phyloP scores from a whole-genome alignment of 2,888 invertebrate genomes.

The Glyphotaelius pellucidus region DNA sequence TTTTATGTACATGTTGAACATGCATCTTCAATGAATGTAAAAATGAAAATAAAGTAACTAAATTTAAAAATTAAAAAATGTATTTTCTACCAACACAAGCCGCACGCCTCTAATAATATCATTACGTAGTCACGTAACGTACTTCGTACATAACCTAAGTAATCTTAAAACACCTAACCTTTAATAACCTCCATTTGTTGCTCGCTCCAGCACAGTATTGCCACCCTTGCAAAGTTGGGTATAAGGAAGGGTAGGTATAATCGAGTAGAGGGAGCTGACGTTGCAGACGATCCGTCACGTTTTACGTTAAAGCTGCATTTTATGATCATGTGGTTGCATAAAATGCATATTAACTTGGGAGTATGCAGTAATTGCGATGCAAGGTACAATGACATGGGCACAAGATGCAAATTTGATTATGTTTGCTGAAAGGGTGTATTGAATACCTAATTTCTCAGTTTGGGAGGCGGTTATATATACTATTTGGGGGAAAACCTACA shows the following conservation, averaged over 20 bases:
- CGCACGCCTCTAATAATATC: too few relatives aligned
- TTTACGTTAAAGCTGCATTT: neutral
- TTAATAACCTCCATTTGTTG: neutral
- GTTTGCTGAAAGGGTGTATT: neutral
- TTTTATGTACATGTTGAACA: too few relatives aligned
- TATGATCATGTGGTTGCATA: neutral
- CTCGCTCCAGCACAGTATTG: neutral
- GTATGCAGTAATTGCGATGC: neutral
- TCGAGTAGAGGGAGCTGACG: neutral
- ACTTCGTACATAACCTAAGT: neutral
- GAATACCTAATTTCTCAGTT: too few relatives aligned
- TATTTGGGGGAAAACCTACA: too few relatives aligned
- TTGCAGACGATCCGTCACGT: neutral
- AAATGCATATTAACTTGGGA: neutral
- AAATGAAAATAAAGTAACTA: too few relatives aligned
- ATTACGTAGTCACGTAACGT: neutral
- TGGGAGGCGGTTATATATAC: too few relatives aligned
- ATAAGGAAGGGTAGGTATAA: neutral
- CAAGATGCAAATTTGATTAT: neutral
- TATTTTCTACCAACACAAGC: too few relatives aligned
- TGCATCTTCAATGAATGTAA: too few relatives aligned
- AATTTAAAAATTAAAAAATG: too few relatives aligned
- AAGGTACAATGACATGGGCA: neutral
- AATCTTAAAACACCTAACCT: neutral
- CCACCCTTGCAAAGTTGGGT: neutral